Evolutionary conservation across 2,113 vertebrate genomes (phyloP), one percentile per base, ranked within the genome.

Genomic region (Galemys pyrenaicus): DNA sequence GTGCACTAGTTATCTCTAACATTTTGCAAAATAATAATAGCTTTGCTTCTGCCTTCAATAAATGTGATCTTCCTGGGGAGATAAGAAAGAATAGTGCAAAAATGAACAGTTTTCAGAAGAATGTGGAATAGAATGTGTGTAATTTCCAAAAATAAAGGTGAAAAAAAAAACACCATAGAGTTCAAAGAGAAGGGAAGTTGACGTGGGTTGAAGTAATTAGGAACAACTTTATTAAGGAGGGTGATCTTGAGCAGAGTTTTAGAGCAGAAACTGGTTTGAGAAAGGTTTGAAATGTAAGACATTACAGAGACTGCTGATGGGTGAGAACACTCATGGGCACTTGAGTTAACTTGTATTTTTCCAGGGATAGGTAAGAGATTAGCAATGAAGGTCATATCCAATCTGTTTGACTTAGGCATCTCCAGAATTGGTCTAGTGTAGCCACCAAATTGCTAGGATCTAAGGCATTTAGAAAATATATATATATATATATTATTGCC

Each of bases 21-120:
- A 97, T 97, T 97, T 95, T 81, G 85, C 94, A 94, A 97, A 97
- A 96, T 97, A 97, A 96, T 89, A 94, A 96, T 96, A 97, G 92
- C 46, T 92, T 92, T 96, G 75, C 28, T 97, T 98, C 90, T 97
- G 74, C 89, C 83, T 95, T 98, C 94, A 96, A 92, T 68, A 93
- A 93, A 86, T 77, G 41, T 92, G 35, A 84, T 89, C 65, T 92
- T 37, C 35, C 74, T 75, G 9, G 41, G 39, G 39, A 64, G 37
- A 90, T 88, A 90, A 93, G n/a, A 77, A 86, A 94, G n/a, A 64
- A 68, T 46, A 87, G 46, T 73, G 8, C 49, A 49, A 84, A 89
- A 92, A 80, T 39, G 82, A 95, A 79, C 62, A 96, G 44, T 91
- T 80, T 87, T 17, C 12, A 79, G 68, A 89, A 89, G 68, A 93